phyloP scores from a whole-genome alignment of 2,888 invertebrate species.

The Prosapia bicincta region DNA sequence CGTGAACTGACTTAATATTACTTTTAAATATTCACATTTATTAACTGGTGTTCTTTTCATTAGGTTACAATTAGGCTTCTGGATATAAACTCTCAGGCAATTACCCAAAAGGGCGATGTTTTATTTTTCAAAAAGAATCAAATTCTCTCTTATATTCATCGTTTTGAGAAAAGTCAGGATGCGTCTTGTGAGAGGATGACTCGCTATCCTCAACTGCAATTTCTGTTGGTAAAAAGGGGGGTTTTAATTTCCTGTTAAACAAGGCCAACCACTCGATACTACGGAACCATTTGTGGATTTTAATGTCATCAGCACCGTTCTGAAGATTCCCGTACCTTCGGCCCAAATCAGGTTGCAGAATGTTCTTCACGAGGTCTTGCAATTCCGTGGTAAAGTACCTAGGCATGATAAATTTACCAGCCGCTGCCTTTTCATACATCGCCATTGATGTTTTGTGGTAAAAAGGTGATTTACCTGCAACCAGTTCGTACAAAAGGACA shows the following conservation, averaged over 20 bases:
- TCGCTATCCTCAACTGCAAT: background rate
- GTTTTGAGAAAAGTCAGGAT: no score
- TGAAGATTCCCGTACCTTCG: conserved; percentile 82
- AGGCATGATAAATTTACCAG: conserved; percentile 84
- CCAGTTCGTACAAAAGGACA: conserved; percentile 84
- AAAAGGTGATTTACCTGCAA: conserved; percentile 92
- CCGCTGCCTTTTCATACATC: conserved; percentile 92
- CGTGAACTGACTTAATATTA: no score
- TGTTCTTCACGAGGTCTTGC: conserved; percentile 78
- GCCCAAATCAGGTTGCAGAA: conserved; percentile 76
- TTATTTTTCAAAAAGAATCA: no score
- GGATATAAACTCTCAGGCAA: no score
- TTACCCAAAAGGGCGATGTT: no score
- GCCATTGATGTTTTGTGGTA: conserved; percentile 88
- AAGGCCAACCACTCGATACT: conserved; percentile 68
- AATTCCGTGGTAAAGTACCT: conserved; percentile 76
- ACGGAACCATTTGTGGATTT: conserved; percentile 84
- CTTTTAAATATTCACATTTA: no score
- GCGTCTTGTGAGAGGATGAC: no score
- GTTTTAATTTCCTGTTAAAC: background rate
- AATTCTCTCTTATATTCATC: no score
- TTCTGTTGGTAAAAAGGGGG: background rate
- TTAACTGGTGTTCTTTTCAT: no score
- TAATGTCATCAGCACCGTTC: conserved; percentile 83
- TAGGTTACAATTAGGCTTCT: no score